These are phyloP conservation scores for Pachycephus smyrnensis DNA, from an alignment of 2,888 invertebrate species.

Conservation along the genomic window DNA sequence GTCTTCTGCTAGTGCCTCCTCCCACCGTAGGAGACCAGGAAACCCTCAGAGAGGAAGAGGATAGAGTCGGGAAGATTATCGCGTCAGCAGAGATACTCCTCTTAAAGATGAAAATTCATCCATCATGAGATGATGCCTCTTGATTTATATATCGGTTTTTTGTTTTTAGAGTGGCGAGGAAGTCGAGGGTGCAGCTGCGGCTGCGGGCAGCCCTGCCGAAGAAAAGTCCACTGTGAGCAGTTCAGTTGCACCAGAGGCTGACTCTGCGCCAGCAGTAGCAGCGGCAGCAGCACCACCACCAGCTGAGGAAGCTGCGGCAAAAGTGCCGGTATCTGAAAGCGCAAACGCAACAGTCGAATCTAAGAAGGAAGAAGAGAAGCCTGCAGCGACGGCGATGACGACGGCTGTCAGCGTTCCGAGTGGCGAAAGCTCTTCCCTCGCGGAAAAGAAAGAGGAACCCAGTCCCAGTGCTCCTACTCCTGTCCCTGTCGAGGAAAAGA, in stretches of 20 bases:
- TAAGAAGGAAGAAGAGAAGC: constrained; percentile 34
- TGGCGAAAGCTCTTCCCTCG: constrained; percentile 25
- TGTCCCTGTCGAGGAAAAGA: constrained; percentile 55
- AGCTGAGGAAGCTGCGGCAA: constrained; percentile 19
- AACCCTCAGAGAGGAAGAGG: no score
- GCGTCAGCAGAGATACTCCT: no score
- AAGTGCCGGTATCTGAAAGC: constrained; percentile 24
- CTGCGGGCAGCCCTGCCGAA: constrained; percentile 47
- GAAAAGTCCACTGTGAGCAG: constrained; percentile 57
- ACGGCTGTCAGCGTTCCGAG: constrained; percentile 25
- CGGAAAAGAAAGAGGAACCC: constrained; percentile 57
- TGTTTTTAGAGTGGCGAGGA: constrained; percentile 61
- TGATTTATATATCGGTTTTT: neutral
- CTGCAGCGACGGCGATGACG: constrained; percentile 25
- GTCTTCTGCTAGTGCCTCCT: no score
- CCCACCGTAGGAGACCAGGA: no score
- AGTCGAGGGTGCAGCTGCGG: constrained; percentile 42
- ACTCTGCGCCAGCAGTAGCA: constrained; percentile 34
- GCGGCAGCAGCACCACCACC: constrained; percentile 19
- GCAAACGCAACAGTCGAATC: constrained; percentile 23
- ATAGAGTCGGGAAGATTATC: no score
- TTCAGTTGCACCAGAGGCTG: constrained; percentile 52
- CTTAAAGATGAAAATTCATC: no score
- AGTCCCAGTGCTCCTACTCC: constrained; percentile 45
- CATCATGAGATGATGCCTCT: no score